These are phyloP conservation scores for Tarsius wallacei DNA, from an alignment of 2,797 vertebrate species.

Conservation along the genomic window DNA sequence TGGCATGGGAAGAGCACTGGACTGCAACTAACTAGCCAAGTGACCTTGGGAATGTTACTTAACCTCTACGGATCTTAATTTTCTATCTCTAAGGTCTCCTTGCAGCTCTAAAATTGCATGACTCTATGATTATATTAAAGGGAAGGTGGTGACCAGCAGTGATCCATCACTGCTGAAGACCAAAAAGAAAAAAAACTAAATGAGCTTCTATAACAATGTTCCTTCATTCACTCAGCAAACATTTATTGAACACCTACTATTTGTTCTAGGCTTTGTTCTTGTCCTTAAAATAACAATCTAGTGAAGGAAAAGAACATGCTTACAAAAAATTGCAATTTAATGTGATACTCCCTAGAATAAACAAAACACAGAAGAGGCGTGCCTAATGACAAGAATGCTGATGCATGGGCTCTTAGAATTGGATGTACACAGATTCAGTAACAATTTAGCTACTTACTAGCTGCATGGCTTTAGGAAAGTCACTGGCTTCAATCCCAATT, in stretches of 20 bases:
- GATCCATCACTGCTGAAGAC: conserved; percentile 39
- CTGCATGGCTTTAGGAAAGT: background rate
- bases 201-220: conserved; percentile 7
- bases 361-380: background rate
- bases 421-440: background rate
- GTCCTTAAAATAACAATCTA: conserved; percentile 42
- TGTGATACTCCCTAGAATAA: background rate
- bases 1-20: conserved; percentile 25
- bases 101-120: conserved; percentile 65
- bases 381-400: conserved; percentile 48
- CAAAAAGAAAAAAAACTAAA: conserved; percentile 24
- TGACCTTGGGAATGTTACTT: conserved; percentile 69
- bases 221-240: conserved; percentile 46
- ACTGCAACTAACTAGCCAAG: conserved; percentile 70
- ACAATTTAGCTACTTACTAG: background rate
- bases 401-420: background rate
- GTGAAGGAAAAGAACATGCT: background rate
- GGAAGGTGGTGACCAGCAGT: conserved; percentile 23
- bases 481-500: background rate
- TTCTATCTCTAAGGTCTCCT: conserved; percentile 58
- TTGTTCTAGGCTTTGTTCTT: conserved; percentile 59
- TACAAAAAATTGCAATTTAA: conserved; percentile 40
- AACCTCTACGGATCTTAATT: conserved; percentile 64
- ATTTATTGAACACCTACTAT: conserved; percentile 60
- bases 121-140: conserved; percentile 68